These are phyloP conservation scores for Discoglossus pictus DNA, from an alignment of 2,797 vertebrate genomes.

Conservation along the genomic window DNA sequence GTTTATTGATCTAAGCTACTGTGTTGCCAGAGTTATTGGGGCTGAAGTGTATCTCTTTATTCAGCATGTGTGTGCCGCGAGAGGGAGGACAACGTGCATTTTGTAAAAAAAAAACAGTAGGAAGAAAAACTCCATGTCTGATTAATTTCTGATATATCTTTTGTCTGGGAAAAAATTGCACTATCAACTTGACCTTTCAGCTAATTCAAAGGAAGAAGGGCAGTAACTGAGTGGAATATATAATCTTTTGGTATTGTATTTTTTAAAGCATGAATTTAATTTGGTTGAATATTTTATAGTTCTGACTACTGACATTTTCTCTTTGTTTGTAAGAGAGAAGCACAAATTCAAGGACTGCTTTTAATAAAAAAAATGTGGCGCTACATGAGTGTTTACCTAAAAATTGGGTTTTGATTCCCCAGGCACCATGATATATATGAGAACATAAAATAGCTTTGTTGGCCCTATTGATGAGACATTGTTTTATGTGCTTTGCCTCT, in stretches of 20 bases:
- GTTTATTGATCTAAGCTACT: conserved; percentile 59
- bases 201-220: conserved; percentile 54
- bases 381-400: too few relatives aligned
- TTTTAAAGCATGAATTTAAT: conserved; percentile 51
- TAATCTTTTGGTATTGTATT: conserved; percentile 46
- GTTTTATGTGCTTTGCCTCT: too few relatives aligned
- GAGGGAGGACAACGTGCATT: background rate
- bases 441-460: too few relatives aligned
- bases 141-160: conserved; percentile 59
- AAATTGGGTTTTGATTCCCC: too few relatives aligned
- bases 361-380: too few relatives aligned
- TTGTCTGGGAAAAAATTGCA: conserved; percentile 53
- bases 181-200: conserved; percentile 67
- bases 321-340: too few relatives aligned
- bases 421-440: too few relatives aligned
- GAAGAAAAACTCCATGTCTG: conserved; percentile 60
- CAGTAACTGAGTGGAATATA: conserved; percentile 24
- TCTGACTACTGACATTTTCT: background rate
- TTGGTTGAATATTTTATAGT: conserved; percentile 19
- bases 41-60: background rate
- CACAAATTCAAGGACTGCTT: too few relatives aligned
- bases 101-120: conserved; percentile 48
- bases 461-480: too few relatives aligned
- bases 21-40: conserved; percentile 21
- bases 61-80: background rate